Conservation (phyloP, 2,113 vertebrate genomes). For the Ceyx melanurus region DNA sequence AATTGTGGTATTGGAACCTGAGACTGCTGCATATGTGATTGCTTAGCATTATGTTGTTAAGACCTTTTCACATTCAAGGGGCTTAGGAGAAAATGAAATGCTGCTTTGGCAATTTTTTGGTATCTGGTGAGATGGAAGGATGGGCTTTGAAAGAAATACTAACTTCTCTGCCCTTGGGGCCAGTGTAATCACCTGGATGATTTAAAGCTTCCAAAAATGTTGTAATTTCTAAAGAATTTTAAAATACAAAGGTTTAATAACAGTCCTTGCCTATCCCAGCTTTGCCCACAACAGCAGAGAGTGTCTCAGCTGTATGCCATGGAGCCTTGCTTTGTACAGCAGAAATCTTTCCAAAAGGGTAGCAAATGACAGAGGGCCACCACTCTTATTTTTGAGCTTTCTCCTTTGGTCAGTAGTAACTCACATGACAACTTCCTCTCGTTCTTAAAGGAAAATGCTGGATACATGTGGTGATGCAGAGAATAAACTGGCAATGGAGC, state of each 20-base stretch:
- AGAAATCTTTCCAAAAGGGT: not conserved
- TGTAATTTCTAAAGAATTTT: not conserved
- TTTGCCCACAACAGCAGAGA: not conserved
- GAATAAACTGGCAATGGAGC: constrained; percentile 89
- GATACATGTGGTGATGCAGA: constrained; percentile 94
- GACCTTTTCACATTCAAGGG: not conserved
- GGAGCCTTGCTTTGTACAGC: not conserved
- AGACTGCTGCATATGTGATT: not conserved
- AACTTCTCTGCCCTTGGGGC: not conserved
- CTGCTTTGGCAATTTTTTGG: not conserved
- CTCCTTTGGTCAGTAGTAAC: not conserved
- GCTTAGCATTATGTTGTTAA: not conserved
- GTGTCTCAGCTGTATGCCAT: not conserved
- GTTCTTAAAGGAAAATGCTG: constrained; percentile 88
- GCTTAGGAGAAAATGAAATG: not conserved
- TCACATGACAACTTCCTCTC: not conserved
- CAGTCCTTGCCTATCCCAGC: not conserved
- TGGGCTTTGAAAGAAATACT: not conserved
- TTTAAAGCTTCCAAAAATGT: not conserved
- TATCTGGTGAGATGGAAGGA: not conserved
- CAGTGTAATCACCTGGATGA: not conserved
- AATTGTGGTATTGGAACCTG: not conserved
- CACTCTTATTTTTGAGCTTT: not conserved
- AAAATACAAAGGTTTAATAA: not conserved
- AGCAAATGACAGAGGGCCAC: not conserved